phyloP scores from a whole-genome alignment of 2,113 vertebrate species.

The Genyomyrus donnyi region DNA sequence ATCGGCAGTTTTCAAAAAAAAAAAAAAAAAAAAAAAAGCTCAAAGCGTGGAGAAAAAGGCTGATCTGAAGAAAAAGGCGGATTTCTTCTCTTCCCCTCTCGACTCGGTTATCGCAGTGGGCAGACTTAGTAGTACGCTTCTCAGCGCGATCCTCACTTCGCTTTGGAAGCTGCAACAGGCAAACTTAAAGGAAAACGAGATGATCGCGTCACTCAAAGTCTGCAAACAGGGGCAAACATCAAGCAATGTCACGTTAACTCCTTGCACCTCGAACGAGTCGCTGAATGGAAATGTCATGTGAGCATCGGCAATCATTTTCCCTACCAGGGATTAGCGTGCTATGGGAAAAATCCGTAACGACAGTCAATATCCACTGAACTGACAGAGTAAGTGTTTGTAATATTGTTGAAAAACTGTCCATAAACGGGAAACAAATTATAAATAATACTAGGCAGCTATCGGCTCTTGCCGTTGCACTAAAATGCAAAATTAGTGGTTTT shows the following conservation, averaged over 20 bases:
- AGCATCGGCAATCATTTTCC: constrained; percentile 56
- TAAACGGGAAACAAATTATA: background rate
- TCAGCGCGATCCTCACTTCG: constrained; percentile 60
- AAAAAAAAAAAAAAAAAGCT: constrained; percentile 23
- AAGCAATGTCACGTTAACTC: constrained; percentile 70
- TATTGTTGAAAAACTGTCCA: background rate
- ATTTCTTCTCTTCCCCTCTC: constrained; percentile 42
- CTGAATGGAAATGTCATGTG: constrained; percentile 53
- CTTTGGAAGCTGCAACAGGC: constrained; percentile 81
- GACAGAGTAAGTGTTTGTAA: background rate
- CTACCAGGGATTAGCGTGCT: constrained; percentile 16
- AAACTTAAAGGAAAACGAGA: constrained; percentile 79
- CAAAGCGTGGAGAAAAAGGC: constrained; percentile 33
- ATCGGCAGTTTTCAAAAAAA: constrained; percentile 52
- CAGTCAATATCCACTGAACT: background rate
- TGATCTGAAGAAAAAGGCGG: constrained; percentile 51
- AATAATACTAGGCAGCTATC: constrained; percentile 6
- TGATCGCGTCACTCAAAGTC: constrained; percentile 83
- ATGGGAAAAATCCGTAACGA: background rate
- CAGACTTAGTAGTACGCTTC: constrained; percentile 37
- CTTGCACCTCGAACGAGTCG: constrained; percentile 57
- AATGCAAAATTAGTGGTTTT: background rate
- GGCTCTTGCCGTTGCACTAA: background rate
- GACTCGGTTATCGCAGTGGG: constrained; percentile 49
- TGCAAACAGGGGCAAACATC: constrained; percentile 66